Base-by-base conservation (phyloP, 2,113 vertebrate species). In the Clinocottus analis region DNA sequence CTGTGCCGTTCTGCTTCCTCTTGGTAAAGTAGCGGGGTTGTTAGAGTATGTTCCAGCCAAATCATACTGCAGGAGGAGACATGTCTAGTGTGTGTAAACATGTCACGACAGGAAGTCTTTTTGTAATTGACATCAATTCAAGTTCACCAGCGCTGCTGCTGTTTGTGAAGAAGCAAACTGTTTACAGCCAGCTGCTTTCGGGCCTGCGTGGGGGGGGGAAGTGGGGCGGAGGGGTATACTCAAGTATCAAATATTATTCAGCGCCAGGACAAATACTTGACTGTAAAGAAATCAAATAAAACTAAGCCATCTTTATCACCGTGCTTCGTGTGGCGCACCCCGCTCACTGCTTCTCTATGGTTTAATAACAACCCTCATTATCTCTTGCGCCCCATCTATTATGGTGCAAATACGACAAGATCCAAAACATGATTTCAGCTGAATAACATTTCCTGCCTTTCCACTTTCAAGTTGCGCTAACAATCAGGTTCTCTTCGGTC, bases 291-390 rank as follows among this genome's bases (percentile, higher is more conserved):
- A 3, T 21, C 37, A 59, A 61, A 68, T 55, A 39, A 49, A 67
- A 60, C 21, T 43, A 13, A 11, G n/a, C 14, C 12, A 27, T 47
- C 62, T n/a, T n/a, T n/a, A n/a, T 77, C 13, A 19, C 65, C 10
- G 75, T 55, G 33, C 21, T 16, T 8, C 6, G 11, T 39, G 53
- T 82, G 73, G 73, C 62, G 79, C 59, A 68, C 65, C 59, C 63
- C 63, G 70, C 79, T 70, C 71, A n/a, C n/a, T n/a, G 60, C 51
- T 43, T 59, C 16, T 25, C 56, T 79, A 13, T n/a, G 62, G n/a
- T 66, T 73, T 58, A 84, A 81, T 76, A 62, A 64, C 45, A 70
- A 10, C 43, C 66, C 58, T 83, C 21, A 58, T 81, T 79, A 83
- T 80, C 62, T 23, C 21, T 25, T 10, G 23, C 35, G 23, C 41